Conservation (phyloP, 2,888 invertebrate genomes). For the Sinhomidia bicolor region DNA sequence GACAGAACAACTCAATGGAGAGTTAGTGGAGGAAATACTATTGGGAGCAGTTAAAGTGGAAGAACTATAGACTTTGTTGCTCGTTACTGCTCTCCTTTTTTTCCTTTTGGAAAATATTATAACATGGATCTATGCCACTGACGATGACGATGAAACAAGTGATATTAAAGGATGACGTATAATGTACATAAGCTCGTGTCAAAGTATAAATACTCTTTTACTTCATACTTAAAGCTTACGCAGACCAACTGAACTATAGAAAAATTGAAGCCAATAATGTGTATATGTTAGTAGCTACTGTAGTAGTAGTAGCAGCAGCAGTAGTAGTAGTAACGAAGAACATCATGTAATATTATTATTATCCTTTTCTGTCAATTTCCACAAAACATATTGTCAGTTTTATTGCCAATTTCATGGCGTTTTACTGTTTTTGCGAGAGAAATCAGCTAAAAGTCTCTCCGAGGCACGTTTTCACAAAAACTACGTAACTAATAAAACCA, state of each 20-base stretch:
- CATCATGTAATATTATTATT: slow-evolving; percentile 44
- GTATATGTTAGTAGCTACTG: neutral
- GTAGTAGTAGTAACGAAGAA: neutral
- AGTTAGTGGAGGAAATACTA: neutral
- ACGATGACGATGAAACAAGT: neutral
- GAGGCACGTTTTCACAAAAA: slow-evolving; percentile 45
- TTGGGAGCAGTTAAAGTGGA: slow-evolving; percentile 9
- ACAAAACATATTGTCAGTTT: slow-evolving; percentile 52
- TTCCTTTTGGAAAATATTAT: neutral
- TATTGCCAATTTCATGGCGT: slow-evolving; percentile 66
- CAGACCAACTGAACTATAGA: neutral
- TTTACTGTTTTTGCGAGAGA: slow-evolving; percentile 30
- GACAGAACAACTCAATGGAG: neutral
- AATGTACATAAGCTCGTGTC: slow-evolving; percentile 21
- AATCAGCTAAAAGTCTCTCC: slow-evolving; percentile 40
- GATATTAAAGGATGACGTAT: slow-evolving; percentile 8
- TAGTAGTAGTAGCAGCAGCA: neutral
- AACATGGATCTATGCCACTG: slow-evolving; percentile 11
- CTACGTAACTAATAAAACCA: neutral
- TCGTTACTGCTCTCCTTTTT: slow-evolving; percentile 2
- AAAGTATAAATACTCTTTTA: neutral
- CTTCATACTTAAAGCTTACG: neutral
- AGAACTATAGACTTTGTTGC: slow-evolving; percentile 9
- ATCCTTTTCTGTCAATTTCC: slow-evolving; percentile 59
- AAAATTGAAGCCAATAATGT: slow-evolving; percentile 23